These are phyloP conservation scores for Sphaerodactylus townsendi DNA, from an alignment of 2,113 vertebrate species.

Conservation along the genomic window DNA sequence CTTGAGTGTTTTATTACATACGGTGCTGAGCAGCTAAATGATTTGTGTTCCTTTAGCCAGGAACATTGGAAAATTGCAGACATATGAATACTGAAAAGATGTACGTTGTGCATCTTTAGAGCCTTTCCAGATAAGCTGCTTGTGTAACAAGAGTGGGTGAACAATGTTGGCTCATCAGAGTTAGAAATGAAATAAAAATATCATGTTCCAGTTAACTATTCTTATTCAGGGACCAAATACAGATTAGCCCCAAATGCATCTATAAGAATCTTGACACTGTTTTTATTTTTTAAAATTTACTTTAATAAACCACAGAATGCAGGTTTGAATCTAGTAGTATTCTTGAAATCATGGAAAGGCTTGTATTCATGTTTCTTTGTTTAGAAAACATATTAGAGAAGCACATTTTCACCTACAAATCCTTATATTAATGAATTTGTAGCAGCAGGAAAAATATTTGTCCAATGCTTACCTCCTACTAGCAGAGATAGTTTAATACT, in stretches of 20 bases:
- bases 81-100: constrained; percentile 59
- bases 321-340: no score
- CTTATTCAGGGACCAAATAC: background rate
- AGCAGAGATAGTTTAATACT: no score
- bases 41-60: constrained; percentile 59
- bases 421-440: background rate
- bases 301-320: background rate
- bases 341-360: background rate
- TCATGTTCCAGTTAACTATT: constrained; percentile 6
- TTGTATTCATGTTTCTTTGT: no score
- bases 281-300: no score
- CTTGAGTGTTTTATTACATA: constrained; percentile 69
- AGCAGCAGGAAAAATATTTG: background rate
- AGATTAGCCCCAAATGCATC: background rate
- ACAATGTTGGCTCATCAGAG: constrained; percentile 6
- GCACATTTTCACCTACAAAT: background rate
- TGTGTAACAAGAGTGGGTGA: background rate
- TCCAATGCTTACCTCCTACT: no score
- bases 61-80: constrained; percentile 62
- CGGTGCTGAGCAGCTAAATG: constrained; percentile 53
- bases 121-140: background rate
- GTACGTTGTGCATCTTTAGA: constrained; percentile 46
- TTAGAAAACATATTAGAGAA: background rate
- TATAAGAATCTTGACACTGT: background rate
- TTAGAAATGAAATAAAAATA: constrained; percentile 13